These are phyloP conservation scores for Sparus aurata DNA, from an alignment of 2,797 vertebrate genomes.

Conservation along the genomic window DNA sequence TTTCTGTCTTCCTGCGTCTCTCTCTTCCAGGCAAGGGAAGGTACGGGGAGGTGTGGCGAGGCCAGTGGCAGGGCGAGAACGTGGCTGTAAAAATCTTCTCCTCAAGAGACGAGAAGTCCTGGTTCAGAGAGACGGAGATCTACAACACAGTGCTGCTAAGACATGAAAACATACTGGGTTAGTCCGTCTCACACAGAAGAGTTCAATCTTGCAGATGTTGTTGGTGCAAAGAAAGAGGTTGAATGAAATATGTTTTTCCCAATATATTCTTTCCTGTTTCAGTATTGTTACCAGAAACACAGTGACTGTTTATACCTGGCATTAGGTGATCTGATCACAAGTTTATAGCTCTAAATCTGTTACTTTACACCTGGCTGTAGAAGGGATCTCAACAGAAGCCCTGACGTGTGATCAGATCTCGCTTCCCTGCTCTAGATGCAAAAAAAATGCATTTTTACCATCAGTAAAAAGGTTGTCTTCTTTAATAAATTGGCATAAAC, in stretches of 20 bases:
- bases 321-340: no score
- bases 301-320: background rate
- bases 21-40: conserved; percentile 84
- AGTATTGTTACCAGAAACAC: background rate
- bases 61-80: conserved; percentile 90
- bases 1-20: background rate
- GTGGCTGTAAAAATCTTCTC: conserved; percentile 91
- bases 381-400: no score
- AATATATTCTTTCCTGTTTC: background rate
- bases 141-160: conserved; percentile 89
- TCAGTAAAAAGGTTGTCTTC: no score
- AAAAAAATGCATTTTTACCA: no score
- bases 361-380: no score
- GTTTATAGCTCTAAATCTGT: no score
- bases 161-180: conserved; percentile 90
- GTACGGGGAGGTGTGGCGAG: conserved; percentile 90
- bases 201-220: background rate
- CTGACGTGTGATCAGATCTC: no score
- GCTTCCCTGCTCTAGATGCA: no score
- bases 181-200: conserved; percentile 35
- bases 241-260: background rate
- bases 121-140: conserved; percentile 90
- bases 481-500: no score
- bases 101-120: conserved; percentile 90
- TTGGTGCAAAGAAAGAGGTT: background rate